A percentile compares a stretch with the other conserved stretches of the same genome.
Evolutionary conservation across 2,797 vertebrate species (phyloP).

Genomic region (Poecilia gillii): DNA sequence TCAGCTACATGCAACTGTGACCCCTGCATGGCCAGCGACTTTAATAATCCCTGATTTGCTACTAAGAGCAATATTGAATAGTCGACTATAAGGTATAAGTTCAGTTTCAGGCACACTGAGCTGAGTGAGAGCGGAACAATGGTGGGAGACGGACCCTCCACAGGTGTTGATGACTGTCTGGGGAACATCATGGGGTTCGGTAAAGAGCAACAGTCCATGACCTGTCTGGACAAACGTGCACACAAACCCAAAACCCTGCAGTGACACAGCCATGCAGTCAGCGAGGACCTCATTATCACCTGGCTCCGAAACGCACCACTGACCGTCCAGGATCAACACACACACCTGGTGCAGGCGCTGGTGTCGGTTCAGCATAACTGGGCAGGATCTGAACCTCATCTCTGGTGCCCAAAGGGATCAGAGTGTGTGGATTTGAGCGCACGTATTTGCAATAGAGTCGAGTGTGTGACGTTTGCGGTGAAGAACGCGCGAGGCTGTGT

Average conservation of each 20-base stretch:
- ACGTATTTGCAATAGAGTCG: slow-evolving; percentile 33
- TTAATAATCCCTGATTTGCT: not conserved
- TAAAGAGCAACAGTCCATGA: slow-evolving; percentile 54
- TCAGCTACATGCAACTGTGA: not conserved
- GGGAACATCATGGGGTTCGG: slow-evolving; percentile 23
- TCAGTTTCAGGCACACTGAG: slow-evolving; percentile 13
- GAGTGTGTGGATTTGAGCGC: slow-evolving; percentile 32
- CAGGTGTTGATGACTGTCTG: slow-evolving; percentile 54
- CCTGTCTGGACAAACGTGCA: slow-evolving; percentile 55
- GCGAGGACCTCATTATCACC: slow-evolving; percentile 64
- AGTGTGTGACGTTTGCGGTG: slow-evolving; percentile 8
- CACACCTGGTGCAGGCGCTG: slow-evolving; percentile 25
- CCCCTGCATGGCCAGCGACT: not conserved
- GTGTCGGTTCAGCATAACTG: slow-evolving; percentile 46
- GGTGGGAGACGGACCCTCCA: slow-evolving; percentile 38
- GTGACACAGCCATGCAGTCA: slow-evolving; percentile 42
- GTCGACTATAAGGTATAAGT: not conserved
- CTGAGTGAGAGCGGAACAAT: slow-evolving; percentile 9
- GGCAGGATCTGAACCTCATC: slow-evolving; percentile 61
- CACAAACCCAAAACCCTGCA: slow-evolving; percentile 24
- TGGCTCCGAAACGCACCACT: slow-evolving; percentile 47
- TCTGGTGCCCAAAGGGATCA: slow-evolving; percentile 25
- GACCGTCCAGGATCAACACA: slow-evolving; percentile 40
- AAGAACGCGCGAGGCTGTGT: slow-evolving; percentile 11
- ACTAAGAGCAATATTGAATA: not conserved